These are phyloP conservation scores for Parotia lawesii DNA, from an alignment of 2,113 vertebrate species.

Conservation along the genomic window DNA sequence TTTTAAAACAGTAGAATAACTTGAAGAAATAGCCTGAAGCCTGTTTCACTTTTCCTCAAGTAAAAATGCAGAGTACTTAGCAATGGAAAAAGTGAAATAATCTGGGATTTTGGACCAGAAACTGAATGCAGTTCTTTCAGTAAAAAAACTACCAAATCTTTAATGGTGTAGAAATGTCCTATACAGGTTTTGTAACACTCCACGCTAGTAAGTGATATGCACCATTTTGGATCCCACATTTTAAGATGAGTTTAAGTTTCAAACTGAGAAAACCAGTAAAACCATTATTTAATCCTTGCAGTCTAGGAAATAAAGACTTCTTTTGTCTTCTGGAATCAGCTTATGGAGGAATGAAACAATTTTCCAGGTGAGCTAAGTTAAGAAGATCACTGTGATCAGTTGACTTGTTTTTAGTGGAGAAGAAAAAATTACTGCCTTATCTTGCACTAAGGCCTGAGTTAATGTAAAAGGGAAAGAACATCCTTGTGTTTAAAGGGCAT, in stretches of 20 bases:
- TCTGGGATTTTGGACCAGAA: neutral
- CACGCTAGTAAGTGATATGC: neutral
- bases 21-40: neutral
- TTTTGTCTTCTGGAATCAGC: neutral
- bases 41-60: neutral
- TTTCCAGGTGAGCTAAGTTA: neutral
- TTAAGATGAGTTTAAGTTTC: neutral
- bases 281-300: neutral
- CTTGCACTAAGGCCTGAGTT: neutral
- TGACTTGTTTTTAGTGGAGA: neutral
- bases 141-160: neutral
- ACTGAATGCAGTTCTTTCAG: neutral
- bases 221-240: neutral
- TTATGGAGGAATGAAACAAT: neutral
- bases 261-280: neutral
- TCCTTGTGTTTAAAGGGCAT: neutral
- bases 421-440: neutral
- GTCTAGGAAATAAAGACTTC: neutral
- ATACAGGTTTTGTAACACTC: neutral
- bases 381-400: neutral
- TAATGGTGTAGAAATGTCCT: neutral
- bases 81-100: neutral
- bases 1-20: neutral
- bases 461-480: neutral
- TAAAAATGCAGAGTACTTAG: neutral